Conservation (phyloP, 2,113 vertebrate genomes). For the Datnioides undecimradiatus region DNA sequence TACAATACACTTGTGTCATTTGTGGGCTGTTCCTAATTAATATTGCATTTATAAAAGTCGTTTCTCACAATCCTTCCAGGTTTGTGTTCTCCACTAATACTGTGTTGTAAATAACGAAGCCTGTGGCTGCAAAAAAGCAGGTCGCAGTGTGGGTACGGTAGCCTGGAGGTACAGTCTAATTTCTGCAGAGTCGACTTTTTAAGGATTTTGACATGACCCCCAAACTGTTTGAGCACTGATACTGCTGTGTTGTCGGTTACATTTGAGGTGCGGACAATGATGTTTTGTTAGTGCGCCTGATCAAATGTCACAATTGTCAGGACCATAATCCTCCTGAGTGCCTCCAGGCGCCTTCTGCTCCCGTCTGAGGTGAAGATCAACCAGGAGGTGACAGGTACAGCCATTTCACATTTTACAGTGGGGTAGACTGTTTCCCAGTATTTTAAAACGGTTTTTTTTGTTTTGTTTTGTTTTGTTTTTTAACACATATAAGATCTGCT, state of each 20-base stretch:
- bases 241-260: slow-evolving; percentile 37
- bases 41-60: too few relatives aligned
- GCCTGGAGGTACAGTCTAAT: background rate
- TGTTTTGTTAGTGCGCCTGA: slow-evolving; percentile 51
- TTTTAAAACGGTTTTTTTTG: background rate
- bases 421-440: slow-evolving; percentile 1
- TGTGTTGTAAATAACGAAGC: background rate
- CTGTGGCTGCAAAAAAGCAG: background rate
- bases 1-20: background rate
- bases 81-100: background rate
- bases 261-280: slow-evolving; percentile 51
- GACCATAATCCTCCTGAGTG: slow-evolving; percentile 42
- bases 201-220: slow-evolving; percentile 14
- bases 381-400: background rate
- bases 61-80: background rate
- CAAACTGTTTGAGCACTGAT: slow-evolving; percentile 16
- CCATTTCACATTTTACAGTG: background rate
- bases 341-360: slow-evolving; percentile 31
- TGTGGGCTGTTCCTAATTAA: background rate
- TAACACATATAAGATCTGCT: background rate
- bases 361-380: background rate
- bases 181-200: background rate
- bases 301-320: slow-evolving; percentile 70
- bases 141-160: background rate
- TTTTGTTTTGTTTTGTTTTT: too few relatives aligned